Conservation (phyloP, 2,113 vertebrate species). For the Tenebrosternarchus preto region DNA sequence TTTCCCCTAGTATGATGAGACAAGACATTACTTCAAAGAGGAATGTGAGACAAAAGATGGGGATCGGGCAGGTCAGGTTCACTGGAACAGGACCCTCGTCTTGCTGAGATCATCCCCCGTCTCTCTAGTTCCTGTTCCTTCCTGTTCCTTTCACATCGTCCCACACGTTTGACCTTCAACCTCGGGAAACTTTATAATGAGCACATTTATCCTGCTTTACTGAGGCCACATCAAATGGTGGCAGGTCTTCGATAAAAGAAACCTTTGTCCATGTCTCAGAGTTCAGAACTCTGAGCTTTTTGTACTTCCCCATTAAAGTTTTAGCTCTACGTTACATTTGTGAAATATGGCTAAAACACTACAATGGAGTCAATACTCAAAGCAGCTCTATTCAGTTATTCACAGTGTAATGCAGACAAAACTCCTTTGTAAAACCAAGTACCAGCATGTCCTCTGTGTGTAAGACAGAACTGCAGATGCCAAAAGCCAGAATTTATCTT, state of each 20-base stretch:
- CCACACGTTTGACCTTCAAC: constrained; percentile 61
- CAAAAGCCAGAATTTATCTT: too few relatives aligned
- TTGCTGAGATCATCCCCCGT: constrained; percentile 25
- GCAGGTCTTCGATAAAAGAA: constrained; percentile 48
- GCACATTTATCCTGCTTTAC: constrained; percentile 43
- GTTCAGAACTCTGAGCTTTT: background rate
- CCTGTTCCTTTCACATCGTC: constrained; percentile 49
- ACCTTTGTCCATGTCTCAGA: constrained; percentile 57
- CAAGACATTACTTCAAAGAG: background rate
- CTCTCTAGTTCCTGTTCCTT: constrained; percentile 66
- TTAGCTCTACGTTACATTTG: constrained; percentile 1
- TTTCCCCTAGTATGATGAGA: background rate
- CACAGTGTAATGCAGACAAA: background rate
- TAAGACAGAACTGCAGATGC: too few relatives aligned
- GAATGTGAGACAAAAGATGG: background rate
- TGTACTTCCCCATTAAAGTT: constrained; percentile 11
- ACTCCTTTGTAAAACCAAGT: too few relatives aligned
- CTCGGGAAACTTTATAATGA: constrained; percentile 44
- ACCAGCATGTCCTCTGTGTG: too few relatives aligned
- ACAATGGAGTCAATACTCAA: background rate
- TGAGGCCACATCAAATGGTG: constrained; percentile 12
- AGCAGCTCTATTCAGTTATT: background rate
- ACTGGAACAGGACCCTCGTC: constrained; percentile 25
- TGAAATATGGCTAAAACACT: background rate
- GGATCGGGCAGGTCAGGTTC: constrained; percentile 31